Evolutionary conservation across 1,140 invertebrate genomes (phyloP), one percentile per base, ranked within the genome.

Genomic region (Zaprionus lachaisei): DNA sequence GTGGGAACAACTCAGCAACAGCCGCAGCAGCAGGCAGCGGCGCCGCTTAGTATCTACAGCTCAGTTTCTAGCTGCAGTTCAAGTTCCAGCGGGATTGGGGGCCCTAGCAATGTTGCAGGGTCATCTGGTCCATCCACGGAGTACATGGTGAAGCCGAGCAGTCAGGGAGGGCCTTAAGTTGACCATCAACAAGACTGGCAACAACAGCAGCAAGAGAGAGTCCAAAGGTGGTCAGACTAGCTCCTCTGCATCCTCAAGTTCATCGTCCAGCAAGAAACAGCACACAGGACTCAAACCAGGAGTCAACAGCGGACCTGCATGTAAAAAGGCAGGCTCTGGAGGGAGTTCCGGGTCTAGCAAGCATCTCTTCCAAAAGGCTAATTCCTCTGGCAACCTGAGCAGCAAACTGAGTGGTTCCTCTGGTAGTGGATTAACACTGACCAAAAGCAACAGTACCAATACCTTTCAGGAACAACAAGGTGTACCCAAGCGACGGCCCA

Each of bases 251-350:
- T 44, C 69, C 17, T 73, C n/a, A 17, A 17, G 41, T 47, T 47
- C 72, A 17, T 55, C 91, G 24, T 51, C 65, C 22, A 70, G 41
- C 34, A 92, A 87, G 56, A 92, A 91, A 61, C 96, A 96, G 14
- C 96, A 97, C 81, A 97, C 97, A 0, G 97, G 97, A 3, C 92
- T 97, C 1, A 98, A 98, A 92, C 96, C 97, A 0, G 97, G 97
- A 0, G 96, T 97, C 3, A 89, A 89, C 65, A 92, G 91, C 61
- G 91, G 91, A 61, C 91, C 91, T 20, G 91, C 91, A 26, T 92
- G 86, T 0, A 92, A 92, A 0, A 92, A 92, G 7, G 54, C 73
- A 24, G 41, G 64, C n/a, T 61, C 57, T 51, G 26, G 63, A 20
- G 12, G 60, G 41, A 55, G 56, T 51, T 51, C 47, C 67, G 26